Evolutionary conservation across 2,113 vertebrate genomes (phyloP).

Genomic region (Maccullochella peelii): DNA sequence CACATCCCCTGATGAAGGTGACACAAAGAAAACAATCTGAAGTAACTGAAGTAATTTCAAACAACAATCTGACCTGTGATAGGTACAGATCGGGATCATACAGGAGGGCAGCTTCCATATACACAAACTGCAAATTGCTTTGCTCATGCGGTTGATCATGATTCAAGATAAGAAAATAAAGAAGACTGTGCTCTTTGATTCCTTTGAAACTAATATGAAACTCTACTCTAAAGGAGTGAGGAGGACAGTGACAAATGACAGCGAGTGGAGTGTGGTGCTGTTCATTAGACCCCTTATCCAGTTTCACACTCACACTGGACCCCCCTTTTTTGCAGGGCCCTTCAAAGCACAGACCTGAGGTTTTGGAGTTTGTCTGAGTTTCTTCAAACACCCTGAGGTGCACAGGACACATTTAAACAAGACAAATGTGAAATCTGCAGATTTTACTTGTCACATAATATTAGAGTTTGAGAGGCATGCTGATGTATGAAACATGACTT

Average conservation of each 20-base stretch:
- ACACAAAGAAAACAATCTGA: slow-evolving; percentile 25
- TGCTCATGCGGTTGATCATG: slow-evolving; percentile 33
- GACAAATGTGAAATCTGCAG: slow-evolving; percentile 7
- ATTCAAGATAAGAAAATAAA: slow-evolving; percentile 52
- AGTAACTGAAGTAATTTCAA: slow-evolving; percentile 46
- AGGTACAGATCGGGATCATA: slow-evolving; percentile 13
- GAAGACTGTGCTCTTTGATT: slow-evolving; percentile 34
- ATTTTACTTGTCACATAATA: not conserved
- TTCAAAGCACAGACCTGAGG: slow-evolving; percentile 25
- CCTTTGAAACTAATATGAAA: slow-evolving; percentile 64
- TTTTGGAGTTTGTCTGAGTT: slow-evolving; percentile 15
- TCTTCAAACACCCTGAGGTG: slow-evolving; percentile 12
- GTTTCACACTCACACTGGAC: slow-evolving; percentile 51
- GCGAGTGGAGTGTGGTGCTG: slow-evolving; percentile 43
- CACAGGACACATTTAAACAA: slow-evolving; percentile 9
- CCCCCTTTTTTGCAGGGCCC: slow-evolving; percentile 10
- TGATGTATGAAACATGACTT: not conserved
- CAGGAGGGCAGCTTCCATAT: not conserved
- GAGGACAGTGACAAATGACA: slow-evolving; percentile 68
- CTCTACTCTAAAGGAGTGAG: slow-evolving; percentile 47
- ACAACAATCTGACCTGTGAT: slow-evolving; percentile 41
- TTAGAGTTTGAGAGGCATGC: not conserved
- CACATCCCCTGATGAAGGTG: slow-evolving; percentile 1
- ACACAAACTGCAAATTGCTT: slow-evolving; percentile 49
- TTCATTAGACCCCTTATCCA: slow-evolving; percentile 53